These are phyloP conservation scores for Nerophis ophidion DNA, from an alignment of 2,113 vertebrate species.

Conservation along the genomic window DNA sequence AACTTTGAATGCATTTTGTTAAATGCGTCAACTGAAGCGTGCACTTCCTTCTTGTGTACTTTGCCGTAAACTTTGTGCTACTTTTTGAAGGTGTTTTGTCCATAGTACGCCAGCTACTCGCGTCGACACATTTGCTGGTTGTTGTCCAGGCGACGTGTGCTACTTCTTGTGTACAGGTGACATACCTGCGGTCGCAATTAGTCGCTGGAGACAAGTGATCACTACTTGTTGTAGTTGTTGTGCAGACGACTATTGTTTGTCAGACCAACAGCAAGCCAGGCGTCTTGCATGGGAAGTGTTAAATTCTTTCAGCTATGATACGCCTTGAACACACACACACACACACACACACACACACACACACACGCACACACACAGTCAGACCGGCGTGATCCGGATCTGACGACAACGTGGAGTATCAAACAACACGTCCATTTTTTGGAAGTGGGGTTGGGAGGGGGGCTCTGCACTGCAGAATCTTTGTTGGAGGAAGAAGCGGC, in stretches of 20 bases:
- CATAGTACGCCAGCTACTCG: no score
- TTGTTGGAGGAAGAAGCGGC: conserved; percentile 47
- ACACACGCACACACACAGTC: no score
- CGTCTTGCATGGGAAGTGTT: conserved; percentile 7
- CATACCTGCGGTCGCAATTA: background rate
- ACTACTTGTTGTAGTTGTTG: background rate
- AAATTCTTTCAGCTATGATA: background rate
- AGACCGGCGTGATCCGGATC: conserved; percentile 37
- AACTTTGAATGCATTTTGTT: no score
- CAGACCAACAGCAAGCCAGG: background rate
- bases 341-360: no score
- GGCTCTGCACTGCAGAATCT: conserved; percentile 43
- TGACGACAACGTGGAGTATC: conserved; percentile 55
- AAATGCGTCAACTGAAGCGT: no score
- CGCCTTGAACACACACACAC: background rate
- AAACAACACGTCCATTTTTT: conserved; percentile 63
- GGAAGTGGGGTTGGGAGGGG: conserved; percentile 26
- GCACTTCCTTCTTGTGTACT: no score
- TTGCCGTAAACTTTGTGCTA: no score
- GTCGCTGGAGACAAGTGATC: no score
- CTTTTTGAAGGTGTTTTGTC: no score
- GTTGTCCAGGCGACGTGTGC: background rate
- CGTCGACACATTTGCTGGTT: no score
- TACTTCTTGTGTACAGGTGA: background rate
- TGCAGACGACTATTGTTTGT: background rate